Percentiles rank a stretch among this genome's conserved stretches.
Conservation (phyloP, 37 sponge, comb jelly and placozoan genomes). For the Petrosia ficiformis region DNA sequence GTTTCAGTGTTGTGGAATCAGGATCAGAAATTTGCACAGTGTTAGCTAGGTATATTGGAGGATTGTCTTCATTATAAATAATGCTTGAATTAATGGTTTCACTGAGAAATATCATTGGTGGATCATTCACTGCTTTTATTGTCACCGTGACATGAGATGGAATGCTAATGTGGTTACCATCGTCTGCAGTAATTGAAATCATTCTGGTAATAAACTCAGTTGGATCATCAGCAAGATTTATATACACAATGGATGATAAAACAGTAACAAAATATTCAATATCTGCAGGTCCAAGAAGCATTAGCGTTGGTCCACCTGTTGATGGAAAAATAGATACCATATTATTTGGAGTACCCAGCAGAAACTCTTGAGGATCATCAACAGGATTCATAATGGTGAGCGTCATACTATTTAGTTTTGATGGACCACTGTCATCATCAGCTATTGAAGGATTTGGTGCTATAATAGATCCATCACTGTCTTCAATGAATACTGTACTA, state of each 20-base stretch:
- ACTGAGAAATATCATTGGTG: conserved; percentile 44
- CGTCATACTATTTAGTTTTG: conserved; percentile 5
- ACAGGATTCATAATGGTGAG: conserved; percentile 13
- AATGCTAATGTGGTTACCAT: conserved; percentile 42
- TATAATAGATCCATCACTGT: conserved; percentile 9
- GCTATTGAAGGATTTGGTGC: conserved; percentile 16
- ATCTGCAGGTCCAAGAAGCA: conserved; percentile 33
- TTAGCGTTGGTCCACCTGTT: conserved; percentile 16
- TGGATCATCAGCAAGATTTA: conserved; percentile 49
- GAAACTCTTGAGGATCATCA: conserved; percentile 20
- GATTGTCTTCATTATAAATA: conserved; percentile 22
- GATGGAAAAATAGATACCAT: conserved; percentile 25
- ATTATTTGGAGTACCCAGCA: conserved; percentile 15
- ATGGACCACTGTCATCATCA: conserved; percentile 46
- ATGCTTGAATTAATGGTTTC: conserved; percentile 8
- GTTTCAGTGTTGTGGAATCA: conserved; percentile 29
- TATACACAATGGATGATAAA: conserved; percentile 17
- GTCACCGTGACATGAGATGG: conserved; percentile 26
- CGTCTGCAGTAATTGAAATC: conserved; percentile 50
- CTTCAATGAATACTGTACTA: conserved; percentile 46
- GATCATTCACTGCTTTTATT: conserved; percentile 57
- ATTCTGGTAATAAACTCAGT: conserved; percentile 8
- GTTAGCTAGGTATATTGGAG: conserved; percentile 13
- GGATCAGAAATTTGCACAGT: conserved; percentile 31
- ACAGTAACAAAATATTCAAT: conserved; percentile 5